Conservation (phyloP, 1,140 invertebrate genomes). For the Nixonia krombeini region DNA sequence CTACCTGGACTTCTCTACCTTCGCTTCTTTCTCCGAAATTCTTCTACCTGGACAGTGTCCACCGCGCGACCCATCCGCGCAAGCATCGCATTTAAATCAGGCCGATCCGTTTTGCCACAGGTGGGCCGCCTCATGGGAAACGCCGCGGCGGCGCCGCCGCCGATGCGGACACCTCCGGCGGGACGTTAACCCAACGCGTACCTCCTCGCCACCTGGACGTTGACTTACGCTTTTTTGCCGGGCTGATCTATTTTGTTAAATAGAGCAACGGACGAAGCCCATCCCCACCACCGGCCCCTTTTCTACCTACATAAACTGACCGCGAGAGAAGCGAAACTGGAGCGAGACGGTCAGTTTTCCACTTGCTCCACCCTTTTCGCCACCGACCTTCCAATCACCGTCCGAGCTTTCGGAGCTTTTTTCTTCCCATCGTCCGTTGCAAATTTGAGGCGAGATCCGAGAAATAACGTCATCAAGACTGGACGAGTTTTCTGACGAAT, state of each 20-base stretch:
- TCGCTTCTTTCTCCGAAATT: constrained; percentile 16
- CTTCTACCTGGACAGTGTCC: constrained; percentile 65
- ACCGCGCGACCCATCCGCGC: constrained; percentile 39
- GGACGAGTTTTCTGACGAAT: constrained; percentile 34
- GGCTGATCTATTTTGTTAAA: constrained; percentile 54
- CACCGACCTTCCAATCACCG: constrained; percentile 11
- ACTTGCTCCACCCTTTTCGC: constrained; percentile 29
- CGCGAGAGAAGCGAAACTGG: constrained; percentile 19
- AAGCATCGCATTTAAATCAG: constrained; percentile 65
- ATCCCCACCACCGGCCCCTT: constrained; percentile 12
- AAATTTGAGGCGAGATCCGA: constrained; percentile 30
- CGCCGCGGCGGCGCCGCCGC: constrained; percentile 1
- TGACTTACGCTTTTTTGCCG: constrained; percentile 29
- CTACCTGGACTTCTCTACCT: constrained; percentile 54
- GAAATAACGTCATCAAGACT: constrained; percentile 27
- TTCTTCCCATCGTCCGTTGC: constrained; percentile 7
- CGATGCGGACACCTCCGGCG: constrained; percentile 7
- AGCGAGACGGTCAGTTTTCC: constrained; percentile 34
- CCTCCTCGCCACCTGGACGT: constrained; percentile 44
- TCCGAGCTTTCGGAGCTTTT: constrained; percentile 13
- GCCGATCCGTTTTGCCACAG: constrained; percentile 58
- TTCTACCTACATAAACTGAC: constrained; percentile 28
- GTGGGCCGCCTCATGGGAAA: constrained; percentile 52
- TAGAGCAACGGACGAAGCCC: constrained; percentile 52
- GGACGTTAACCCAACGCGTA: constrained; percentile 1